These are phyloP conservation scores for Heliconius eleuchia DNA, from an alignment of 1,140 invertebrate species.

Conservation along the genomic window DNA sequence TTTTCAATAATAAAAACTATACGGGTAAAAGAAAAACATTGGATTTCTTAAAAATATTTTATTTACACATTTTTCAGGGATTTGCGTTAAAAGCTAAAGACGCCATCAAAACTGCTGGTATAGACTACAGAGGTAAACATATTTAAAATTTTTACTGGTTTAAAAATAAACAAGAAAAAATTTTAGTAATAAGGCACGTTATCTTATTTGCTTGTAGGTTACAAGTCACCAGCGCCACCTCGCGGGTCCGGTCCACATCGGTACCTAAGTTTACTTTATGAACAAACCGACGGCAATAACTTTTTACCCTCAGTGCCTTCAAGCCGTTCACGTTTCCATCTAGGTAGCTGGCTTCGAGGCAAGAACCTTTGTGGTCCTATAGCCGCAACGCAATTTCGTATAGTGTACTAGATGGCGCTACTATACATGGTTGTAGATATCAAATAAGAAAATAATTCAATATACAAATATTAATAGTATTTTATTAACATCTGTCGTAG, in stretches of 20 bases:
- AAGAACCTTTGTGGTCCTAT: constrained; percentile 71
- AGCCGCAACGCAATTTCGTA: constrained; percentile 62
- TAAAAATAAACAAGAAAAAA: not conserved
- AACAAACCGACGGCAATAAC: constrained; percentile 71
- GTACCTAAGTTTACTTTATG: constrained; percentile 64
- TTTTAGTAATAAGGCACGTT: not conserved
- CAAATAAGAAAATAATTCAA: not conserved
- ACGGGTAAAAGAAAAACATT: not conserved
- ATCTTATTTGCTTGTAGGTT: constrained; percentile 48
- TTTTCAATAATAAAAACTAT: not conserved
- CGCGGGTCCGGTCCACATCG: constrained; percentile 63
- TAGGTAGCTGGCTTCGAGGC: constrained; percentile 66
- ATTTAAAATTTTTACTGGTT: not conserved
- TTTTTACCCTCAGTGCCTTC: constrained; percentile 61
- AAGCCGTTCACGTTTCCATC: constrained; percentile 56
- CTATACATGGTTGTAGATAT: not conserved
- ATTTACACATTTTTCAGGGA: constrained; percentile 49
- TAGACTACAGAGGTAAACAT: constrained; percentile 65
- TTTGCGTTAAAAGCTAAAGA: constrained; percentile 62
- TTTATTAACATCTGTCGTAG: no score
- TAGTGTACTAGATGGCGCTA: constrained; percentile 69
- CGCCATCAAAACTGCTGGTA: constrained; percentile 60
- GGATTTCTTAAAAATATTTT: not conserved
- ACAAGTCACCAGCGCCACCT: constrained; percentile 71
- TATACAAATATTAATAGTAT: not conserved